Evolutionary conservation across 1,140 invertebrate genomes (phyloP).

Genomic region (Drosophila tropicalis): DNA sequence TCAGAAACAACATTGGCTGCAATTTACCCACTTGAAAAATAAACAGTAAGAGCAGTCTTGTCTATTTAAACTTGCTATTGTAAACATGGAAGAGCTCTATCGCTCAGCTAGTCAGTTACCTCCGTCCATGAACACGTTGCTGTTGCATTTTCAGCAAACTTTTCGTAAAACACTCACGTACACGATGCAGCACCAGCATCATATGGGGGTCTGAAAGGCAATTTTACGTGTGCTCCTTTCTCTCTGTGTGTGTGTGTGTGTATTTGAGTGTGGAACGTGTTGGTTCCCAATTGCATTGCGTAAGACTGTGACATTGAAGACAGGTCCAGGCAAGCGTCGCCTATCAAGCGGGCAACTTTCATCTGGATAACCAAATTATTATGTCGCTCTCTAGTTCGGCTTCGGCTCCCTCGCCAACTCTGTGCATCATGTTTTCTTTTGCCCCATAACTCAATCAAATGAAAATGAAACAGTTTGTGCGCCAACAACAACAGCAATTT

Average conservation of each 20-base stretch:
- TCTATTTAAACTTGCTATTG: constrained; percentile 15
- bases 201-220: constrained; percentile 12
- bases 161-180: constrained; percentile 64
- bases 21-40: constrained; percentile 59
- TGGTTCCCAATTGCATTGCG: constrained; percentile 62
- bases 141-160: constrained; percentile 55
- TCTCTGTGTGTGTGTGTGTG: constrained; percentile 27
- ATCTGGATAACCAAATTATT: constrained; percentile 55
- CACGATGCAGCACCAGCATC: constrained; percentile 28
- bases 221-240: neutral
- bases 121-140: neutral
- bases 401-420: neutral
- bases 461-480: neutral
- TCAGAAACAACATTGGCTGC: neutral
- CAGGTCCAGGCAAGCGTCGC: constrained; percentile 19
- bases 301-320: constrained; percentile 49
- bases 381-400: constrained; percentile 3
- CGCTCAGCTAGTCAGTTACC: neutral
- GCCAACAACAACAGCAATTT: constrained; percentile 6
- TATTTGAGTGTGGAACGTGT: constrained; percentile 42
- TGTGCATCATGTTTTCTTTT: neutral
- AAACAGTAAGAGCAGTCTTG: constrained; percentile 26
- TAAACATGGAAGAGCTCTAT: neutral
- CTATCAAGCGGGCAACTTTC: constrained; percentile 44
- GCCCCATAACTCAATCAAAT: constrained; percentile 26